phyloP scores from a whole-genome alignment of 2,888 invertebrate genomes.

The Ichneumoninae sp. region DNA sequence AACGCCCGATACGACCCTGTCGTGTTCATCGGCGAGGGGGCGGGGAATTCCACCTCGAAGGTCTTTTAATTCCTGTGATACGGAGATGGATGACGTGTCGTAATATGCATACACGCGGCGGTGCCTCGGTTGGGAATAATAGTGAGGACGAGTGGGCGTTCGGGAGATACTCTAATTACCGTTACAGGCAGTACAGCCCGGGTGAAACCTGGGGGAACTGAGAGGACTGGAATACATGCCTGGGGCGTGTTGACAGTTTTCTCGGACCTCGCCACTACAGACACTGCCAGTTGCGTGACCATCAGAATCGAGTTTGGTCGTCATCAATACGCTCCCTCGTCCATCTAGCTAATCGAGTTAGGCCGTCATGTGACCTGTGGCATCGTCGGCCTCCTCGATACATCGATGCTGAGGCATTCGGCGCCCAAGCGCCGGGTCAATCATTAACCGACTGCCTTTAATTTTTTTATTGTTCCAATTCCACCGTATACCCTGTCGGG shows the following conservation, averaged over 20 bases:
- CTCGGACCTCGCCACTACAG: slow-evolving; percentile 48
- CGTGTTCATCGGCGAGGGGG: background rate
- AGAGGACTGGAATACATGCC: slow-evolving; percentile 45
- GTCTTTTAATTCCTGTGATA: slow-evolving; percentile 54
- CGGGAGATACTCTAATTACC: slow-evolving; percentile 63
- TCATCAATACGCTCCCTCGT: slow-evolving; percentile 39
- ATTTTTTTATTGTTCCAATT: too few relatives aligned
- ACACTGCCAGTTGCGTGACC: slow-evolving; percentile 44
- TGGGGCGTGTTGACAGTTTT: slow-evolving; percentile 63
- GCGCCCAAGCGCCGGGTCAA: slow-evolving; percentile 47
- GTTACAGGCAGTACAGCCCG: slow-evolving; percentile 34
- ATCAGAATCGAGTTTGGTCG: slow-evolving; percentile 58
- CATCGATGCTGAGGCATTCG: slow-evolving; percentile 3
- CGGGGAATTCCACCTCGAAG: slow-evolving; percentile 4
- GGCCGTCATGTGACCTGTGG: slow-evolving; percentile 1
- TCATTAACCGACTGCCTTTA: slow-evolving; percentile 23
- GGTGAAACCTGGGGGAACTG: slow-evolving; percentile 42
- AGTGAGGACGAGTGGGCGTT: slow-evolving; percentile 49
- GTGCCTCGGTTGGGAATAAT: slow-evolving; percentile 59
- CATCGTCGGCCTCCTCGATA: slow-evolving; percentile 11
- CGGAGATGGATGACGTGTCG: slow-evolving; percentile 61
- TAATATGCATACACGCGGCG: slow-evolving; percentile 43
- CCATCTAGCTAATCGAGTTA: slow-evolving; percentile 54
- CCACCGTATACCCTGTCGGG: too few relatives aligned
- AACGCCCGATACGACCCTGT: slow-evolving; percentile 41